These are phyloP conservation scores for Calosoma granatense DNA, from an alignment of 1,140 invertebrate species.

Conservation along the genomic window DNA sequence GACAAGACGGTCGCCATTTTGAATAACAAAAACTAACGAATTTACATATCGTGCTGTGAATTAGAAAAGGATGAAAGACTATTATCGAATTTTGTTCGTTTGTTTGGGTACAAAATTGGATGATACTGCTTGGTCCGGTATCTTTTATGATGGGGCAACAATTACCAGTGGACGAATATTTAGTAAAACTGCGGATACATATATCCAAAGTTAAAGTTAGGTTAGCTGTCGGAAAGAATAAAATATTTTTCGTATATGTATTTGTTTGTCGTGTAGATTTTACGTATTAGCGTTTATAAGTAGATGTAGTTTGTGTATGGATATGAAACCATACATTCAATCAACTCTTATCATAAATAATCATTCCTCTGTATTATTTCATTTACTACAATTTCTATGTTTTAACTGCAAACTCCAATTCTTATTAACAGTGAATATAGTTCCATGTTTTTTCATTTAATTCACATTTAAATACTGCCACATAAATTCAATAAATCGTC, in stretches of 20 bases:
- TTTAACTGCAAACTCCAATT: too few relatives aligned
- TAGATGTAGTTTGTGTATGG: too few relatives aligned
- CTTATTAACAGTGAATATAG: too few relatives aligned
- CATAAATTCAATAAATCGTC: too few relatives aligned
- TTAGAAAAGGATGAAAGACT: background rate
- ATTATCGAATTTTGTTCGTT: background rate
- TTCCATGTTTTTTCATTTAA: too few relatives aligned
- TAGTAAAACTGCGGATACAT: constrained; percentile 11
- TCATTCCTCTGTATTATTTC: too few relatives aligned
- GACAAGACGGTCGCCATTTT: constrained; percentile 11
- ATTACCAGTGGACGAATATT: constrained; percentile 20
- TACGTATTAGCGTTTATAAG: background rate
- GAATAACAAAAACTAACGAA: constrained; percentile 21
- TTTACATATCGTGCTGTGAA: constrained; percentile 33
- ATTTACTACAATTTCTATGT: too few relatives aligned
- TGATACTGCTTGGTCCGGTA: too few relatives aligned
- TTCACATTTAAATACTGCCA: too few relatives aligned
- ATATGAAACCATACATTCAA: too few relatives aligned
- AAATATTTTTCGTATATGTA: constrained; percentile 11
- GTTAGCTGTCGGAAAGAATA: background rate
- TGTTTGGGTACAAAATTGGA: background rate
- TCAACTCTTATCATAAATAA: too few relatives aligned
- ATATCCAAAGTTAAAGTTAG: constrained; percentile 13
- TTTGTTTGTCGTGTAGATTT: constrained; percentile 10
- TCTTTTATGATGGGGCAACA: constrained; percentile 18